phyloP scores from a whole-genome alignment of 2,888 invertebrate species.

The Octonoba sinensis region DNA sequence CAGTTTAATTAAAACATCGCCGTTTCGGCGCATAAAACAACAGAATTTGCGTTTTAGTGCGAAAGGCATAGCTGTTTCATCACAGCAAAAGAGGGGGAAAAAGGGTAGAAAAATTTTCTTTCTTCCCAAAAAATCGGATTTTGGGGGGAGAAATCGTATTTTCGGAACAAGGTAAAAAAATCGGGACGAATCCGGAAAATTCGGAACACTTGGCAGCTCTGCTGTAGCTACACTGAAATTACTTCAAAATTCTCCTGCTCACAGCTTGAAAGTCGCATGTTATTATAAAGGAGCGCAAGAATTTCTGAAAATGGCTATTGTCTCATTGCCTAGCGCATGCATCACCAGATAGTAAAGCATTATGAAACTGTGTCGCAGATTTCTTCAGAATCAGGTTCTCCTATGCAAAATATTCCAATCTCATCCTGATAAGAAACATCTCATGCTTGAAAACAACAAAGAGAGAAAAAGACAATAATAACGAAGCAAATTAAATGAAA shows the following conservation, averaged over 20 bases:
- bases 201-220: too few relatives aligned
- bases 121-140: too few relatives aligned
- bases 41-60: too few relatives aligned
- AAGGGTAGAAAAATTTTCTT: too few relatives aligned
- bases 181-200: too few relatives aligned
- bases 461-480: background rate
- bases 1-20: too few relatives aligned
- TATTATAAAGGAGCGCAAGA: constrained; percentile 1
- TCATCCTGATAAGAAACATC: background rate
- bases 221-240: too few relatives aligned
- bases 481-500: background rate
- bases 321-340: constrained; percentile 6
- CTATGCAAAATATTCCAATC: background rate
- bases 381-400: background rate
- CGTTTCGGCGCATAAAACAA: too few relatives aligned
- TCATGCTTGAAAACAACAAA: background rate
- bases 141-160: too few relatives aligned
- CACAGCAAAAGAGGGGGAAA: too few relatives aligned
- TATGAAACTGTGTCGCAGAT: background rate
- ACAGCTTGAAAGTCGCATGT: constrained; percentile 5
- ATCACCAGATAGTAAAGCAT: background rate
- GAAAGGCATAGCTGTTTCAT: too few relatives aligned
- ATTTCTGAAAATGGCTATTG: background rate
- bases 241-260: constrained; percentile 5
- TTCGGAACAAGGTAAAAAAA: too few relatives aligned